These are phyloP conservation scores for Actinernus sp. DNA, from an alignment of 92 coral and sea anemone genomes.

Conservation along the genomic window DNA sequence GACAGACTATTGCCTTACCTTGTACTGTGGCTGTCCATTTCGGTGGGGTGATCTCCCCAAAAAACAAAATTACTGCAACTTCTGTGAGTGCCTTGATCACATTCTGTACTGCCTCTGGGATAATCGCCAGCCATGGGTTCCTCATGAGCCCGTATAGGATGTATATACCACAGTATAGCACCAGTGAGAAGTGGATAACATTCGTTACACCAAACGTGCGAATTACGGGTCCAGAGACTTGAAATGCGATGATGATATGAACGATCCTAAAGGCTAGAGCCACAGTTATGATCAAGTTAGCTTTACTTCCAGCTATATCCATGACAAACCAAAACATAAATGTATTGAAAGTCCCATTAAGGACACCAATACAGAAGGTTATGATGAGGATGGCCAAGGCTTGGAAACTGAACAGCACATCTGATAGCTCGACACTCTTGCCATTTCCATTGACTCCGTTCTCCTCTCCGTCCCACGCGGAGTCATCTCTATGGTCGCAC, in stretches of 20 bases:
- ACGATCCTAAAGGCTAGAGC: conserved; percentile 56
- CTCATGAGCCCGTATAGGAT: conserved; percentile 41
- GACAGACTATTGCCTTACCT: conserved; percentile 10
- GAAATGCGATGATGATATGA: conserved; percentile 50
- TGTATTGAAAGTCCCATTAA: conserved; percentile 55
- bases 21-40: conserved; percentile 52
- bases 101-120: conserved; percentile 49
- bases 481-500: conserved; percentile 30
- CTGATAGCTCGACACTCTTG: conserved; percentile 6
- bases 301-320: conserved; percentile 58
- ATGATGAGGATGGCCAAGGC: conserved; percentile 55
- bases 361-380: conserved; percentile 69
- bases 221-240: conserved; percentile 55
- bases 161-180: conserved; percentile 28
- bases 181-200: conserved; percentile 26
- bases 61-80: conserved; percentile 34
- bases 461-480: background rate
- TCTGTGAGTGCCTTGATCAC: conserved; percentile 35
- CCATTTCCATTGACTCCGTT: no score
- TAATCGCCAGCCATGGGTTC: conserved; percentile 58
- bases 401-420: conserved; percentile 41
- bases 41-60: conserved; percentile 34
- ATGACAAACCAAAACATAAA: conserved; percentile 81
- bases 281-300: conserved; percentile 63
- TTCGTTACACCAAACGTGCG: conserved; percentile 27